Base-by-base conservation (phyloP, 2,797 vertebrate genomes). In the Aplochiton taeniatus region DNA sequence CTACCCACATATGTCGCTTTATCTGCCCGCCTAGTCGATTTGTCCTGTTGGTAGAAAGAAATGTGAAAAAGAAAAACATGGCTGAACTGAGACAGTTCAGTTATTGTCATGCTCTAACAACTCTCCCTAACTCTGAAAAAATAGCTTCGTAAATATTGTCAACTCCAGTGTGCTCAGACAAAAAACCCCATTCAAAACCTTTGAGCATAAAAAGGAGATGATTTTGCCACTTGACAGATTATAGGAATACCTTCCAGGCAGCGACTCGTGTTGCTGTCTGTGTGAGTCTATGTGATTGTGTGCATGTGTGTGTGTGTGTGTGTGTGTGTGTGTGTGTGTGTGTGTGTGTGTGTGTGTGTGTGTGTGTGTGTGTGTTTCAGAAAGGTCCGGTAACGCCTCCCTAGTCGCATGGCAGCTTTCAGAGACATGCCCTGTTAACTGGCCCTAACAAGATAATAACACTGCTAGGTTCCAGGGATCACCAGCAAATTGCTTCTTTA, bases 391-490 rank as follows among this genome's bases (percentile, higher is more conserved):
- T 78, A 73, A 71, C 47, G 58, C 71, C 65, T 80, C 62, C 43
- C 72, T 82, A 67, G 75, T 83, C 4, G 48, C 61, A 46, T 50
- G 76, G 67, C 58, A 72, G 56, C 46, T 51, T 74, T 86, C 47
- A 65, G 76, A 83, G 76, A 85, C 73, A 19, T 61, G 68, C 73
- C 74, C 80, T 80, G 78, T 83, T 83, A 79, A 83, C 80, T 69
- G 73, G 66, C 74, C 65, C 68, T 76, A 82, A 85, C 82, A 85
- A 82, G 86, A 84, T 87, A 87, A 90, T 85, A 83, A 82, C 77
- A 18, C 63, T 4, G 16, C 66, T 60, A 55, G 11, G 63, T 60
- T 84, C 68, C 63, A 65, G 62, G 9, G 74, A 89, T 81, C 79
- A 81, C 76, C 49, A 65, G 70, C 71, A 82, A 85, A 87, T 70